A percentile compares a stretch with the other conserved stretches of the same genome.
Conservation (phyloP, 2,797 vertebrate species). For the Microctenopoma stevenorrisi region DNA sequence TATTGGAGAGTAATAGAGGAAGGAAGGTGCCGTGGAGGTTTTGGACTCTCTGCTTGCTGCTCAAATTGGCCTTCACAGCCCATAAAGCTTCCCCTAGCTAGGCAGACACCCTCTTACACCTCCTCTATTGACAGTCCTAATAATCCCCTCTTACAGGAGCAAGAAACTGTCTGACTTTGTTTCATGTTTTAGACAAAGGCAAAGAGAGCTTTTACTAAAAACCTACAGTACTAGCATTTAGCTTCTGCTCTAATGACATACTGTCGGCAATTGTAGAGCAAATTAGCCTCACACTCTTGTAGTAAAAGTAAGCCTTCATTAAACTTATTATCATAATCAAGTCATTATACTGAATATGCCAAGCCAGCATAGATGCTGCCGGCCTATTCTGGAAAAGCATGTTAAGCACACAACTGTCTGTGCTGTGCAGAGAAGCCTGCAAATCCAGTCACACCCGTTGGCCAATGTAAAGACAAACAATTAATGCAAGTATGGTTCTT, state of each 20-base stretch:
- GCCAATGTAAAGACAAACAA: constrained; percentile 17
- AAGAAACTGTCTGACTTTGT: constrained; percentile 37
- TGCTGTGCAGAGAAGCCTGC: constrained; percentile 7
- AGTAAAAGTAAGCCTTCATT: constrained; percentile 41
- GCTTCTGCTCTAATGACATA: constrained; percentile 42
- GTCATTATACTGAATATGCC: constrained; percentile 44
- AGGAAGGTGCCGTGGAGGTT: constrained; percentile 49
- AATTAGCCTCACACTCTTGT: constrained; percentile 31
- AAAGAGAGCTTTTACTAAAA: constrained; percentile 29
- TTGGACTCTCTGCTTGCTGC: constrained; percentile 58
- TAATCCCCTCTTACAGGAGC: constrained; percentile 63
- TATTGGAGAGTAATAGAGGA: constrained; percentile 34
- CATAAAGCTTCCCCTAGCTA: constrained; percentile 69
- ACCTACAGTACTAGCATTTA: constrained; percentile 26
- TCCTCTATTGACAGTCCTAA: constrained; percentile 60
- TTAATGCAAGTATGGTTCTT: constrained; percentile 22
- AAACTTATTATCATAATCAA: constrained; percentile 43
- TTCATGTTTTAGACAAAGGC: constrained; percentile 25
- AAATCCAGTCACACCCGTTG: background rate
- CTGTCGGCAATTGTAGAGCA: constrained; percentile 23
- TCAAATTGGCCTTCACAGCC: constrained; percentile 80
- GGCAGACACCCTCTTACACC: constrained; percentile 57
- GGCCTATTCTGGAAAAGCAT: constrained; percentile 25
- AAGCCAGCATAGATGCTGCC: constrained; percentile 12
- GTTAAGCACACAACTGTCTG: constrained; percentile 8